Conservation (phyloP, 1,140 invertebrate species). For the Ctenoplectra terminalis region DNA sequence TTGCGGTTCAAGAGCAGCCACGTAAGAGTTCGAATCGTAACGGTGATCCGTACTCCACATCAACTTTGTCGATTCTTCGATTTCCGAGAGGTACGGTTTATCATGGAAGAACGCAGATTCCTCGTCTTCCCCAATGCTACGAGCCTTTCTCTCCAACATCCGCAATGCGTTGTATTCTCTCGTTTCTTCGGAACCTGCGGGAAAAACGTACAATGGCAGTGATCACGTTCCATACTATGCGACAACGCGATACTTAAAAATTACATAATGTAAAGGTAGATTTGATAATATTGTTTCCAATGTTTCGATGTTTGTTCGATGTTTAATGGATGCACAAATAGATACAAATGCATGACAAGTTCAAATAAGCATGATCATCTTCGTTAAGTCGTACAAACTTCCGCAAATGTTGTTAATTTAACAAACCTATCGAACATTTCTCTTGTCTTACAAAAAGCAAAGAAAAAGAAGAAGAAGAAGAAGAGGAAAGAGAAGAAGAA, state of each 20-base stretch:
- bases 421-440: not conserved
- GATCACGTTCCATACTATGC: conserved; percentile 24
- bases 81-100: conserved; percentile 19
- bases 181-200: conserved; percentile 45
- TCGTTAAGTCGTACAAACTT: not conserved
- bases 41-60: not conserved
- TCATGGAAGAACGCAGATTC: not conserved
- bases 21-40: conserved; percentile 40
- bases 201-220: conserved; percentile 43
- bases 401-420: no score
- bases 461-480: no score
- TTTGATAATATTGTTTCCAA: not conserved
- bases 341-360: not conserved
- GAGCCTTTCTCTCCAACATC: conserved; percentile 63
- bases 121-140: conserved; percentile 36
- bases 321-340: conserved; percentile 23
- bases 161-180: conserved; percentile 62
- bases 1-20: conserved; percentile 42
- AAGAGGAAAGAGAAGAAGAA: no score
- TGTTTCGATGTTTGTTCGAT: not conserved
- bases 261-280: not conserved
- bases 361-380: not conserved
- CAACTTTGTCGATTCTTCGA: not conserved
- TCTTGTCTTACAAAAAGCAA: not conserved
- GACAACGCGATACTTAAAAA: not conserved